Conservation (phyloP, 2,113 vertebrate species). For the Mystacornis crossleyi region DNA sequence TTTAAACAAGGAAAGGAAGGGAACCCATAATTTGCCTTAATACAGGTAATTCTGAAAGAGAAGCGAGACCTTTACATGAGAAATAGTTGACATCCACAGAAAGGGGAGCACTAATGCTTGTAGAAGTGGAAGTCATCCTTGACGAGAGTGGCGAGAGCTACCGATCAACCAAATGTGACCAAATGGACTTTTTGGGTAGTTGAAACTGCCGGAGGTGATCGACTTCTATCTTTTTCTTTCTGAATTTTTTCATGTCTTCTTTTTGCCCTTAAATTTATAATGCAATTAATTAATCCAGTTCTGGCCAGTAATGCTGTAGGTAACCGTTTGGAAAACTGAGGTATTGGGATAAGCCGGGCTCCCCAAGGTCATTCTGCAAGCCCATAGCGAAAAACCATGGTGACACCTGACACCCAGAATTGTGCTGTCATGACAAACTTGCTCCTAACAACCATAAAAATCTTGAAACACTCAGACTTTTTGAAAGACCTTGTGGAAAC, state of each 20-base stretch:
- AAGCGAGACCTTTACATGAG: slow-evolving; percentile 28
- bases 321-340: background rate
- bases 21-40: slow-evolving; percentile 47
- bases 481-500: background rate
- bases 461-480: background rate
- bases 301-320: background rate
- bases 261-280: background rate
- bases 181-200: slow-evolving; percentile 34
- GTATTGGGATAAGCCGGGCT: background rate
- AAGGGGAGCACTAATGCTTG: background rate
- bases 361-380: background rate
- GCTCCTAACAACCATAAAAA: background rate
- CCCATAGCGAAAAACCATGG: background rate
- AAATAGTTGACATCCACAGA: background rate
- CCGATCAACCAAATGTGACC: slow-evolving; percentile 29
- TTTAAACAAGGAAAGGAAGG: slow-evolving; percentile 24
- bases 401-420: background rate
- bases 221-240: slow-evolving; percentile 4
- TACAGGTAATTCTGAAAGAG: slow-evolving; percentile 43
- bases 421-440: background rate
- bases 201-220: slow-evolving; percentile 32
- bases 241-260: background rate
- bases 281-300: background rate
- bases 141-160: slow-evolving; percentile 2
- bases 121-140: slow-evolving; percentile 6